Evolutionary conservation across 1,140 invertebrate genomes (phyloP), one percentile per base, ranked within the genome.

Genomic region (Drosophila sucinea): DNA sequence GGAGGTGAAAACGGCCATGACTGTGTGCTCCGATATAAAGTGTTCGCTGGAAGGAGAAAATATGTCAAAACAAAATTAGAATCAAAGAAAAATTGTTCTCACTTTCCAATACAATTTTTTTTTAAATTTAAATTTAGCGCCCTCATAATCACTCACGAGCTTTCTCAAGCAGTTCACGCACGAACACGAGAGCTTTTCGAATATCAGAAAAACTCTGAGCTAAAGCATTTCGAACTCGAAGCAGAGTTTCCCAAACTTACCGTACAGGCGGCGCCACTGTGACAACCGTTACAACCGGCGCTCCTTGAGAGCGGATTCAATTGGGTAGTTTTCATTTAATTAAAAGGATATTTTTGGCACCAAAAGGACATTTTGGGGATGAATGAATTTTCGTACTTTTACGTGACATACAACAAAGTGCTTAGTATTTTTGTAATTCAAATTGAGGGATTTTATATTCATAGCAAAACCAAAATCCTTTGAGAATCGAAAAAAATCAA

Each of bases 1-100:
- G 27, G 91, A 92, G 0, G 80, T 91, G 56, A 92, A 92, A 1
- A 92, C 85, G 2, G 91, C 85, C 91, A 92, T 92, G 4, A 92
- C 87, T 17, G 91, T 91, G 64, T 91, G 91, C 65, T 92, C 91
- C 11, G 91, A 92, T 56, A 91, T 90, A 35, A 84, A 92, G 67
- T 85, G 83, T 69, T 91, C 91, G 62, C 89, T 91, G 67, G 4
- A 81, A 70, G 47, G 5, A 1, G 7, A 6, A 10, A 5, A 10
- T 0, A 62, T n/a, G 0, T 33, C 6, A n/a, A 23, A 0, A 17
- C 0, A 23, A 54, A 33, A 4, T 56, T 33, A 47, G 44, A 5
- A 25, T 47, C 23, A 7, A 8, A 4, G 10, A 23, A 33, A 29
- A 58, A 10, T 6, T 65, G 38, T 35, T 67, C 10, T 47, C 25